Percentiles rank a stretch among this genome's conserved stretches.
These are phyloP conservation scores for Dendropsophus ebraccatus DNA, from an alignment of 2,113 vertebrate species.

Conservation along the genomic window DNA sequence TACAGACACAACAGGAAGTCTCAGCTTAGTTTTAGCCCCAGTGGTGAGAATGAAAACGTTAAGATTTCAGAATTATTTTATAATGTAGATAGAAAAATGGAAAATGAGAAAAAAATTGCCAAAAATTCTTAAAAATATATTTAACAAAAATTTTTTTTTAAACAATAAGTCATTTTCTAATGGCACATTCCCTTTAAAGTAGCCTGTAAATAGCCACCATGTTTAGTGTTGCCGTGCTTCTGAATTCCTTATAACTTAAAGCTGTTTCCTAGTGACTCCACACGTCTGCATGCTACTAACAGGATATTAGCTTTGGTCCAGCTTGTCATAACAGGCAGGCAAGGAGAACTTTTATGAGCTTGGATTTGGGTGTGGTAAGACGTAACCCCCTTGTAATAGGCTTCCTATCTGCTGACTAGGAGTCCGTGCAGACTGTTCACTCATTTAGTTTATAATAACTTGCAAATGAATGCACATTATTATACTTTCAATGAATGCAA, in stretches of 20 bases:
- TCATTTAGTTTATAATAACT: constrained; percentile 35
- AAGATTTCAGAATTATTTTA: too few species aligned
- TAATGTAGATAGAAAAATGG: too few species aligned
- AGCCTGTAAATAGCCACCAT: too few species aligned
- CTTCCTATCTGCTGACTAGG: neutral
- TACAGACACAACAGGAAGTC: too few species aligned
- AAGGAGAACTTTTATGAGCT: constrained; percentile 8
- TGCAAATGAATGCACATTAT: constrained; percentile 38
- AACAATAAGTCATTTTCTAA: too few species aligned
- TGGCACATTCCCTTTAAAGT: too few species aligned
- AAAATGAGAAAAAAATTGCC: too few species aligned
- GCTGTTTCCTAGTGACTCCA: neutral
- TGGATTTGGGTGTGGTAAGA: constrained; percentile 30
- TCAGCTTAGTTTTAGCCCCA: too few species aligned
- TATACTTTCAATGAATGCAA: constrained; percentile 7
- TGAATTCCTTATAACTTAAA: neutral
- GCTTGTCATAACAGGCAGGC: constrained; percentile 19
- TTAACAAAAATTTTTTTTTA: too few species aligned
- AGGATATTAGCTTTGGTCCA: neutral
- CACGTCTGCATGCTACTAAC: neutral
- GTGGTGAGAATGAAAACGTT: too few species aligned
- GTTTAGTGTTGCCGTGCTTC: neutral
- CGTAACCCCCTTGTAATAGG: constrained; percentile 8
- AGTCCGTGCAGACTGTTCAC: neutral
- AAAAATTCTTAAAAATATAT: too few species aligned